Evolutionary conservation across 2,113 vertebrate genomes (phyloP), one percentile per base, ranked within the genome.

Genomic region (Toxostoma redivivum): DNA sequence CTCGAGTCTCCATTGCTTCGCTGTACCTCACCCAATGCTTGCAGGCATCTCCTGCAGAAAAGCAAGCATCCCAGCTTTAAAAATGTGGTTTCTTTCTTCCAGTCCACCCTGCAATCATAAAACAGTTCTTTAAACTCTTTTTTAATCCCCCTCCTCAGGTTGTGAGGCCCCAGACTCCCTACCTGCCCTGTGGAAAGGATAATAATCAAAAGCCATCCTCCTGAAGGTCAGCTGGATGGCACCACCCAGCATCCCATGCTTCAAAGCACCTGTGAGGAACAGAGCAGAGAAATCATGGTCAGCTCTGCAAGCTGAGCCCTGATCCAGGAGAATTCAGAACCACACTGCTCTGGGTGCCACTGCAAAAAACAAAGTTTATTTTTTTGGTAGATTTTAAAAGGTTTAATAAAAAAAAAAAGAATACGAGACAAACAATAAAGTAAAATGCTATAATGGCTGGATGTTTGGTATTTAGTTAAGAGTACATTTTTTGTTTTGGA

Each of bases 191-290:
- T 99, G 99, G 97, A 99, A 98, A 24, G 99, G 99, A 73, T 99
- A 99, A 97, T 99, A 99, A 97, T 99, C 99, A 82, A 99, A 99
- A 14, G 98, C 99, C 97, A 99, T 98, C 90, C 98, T 99, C 94
- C 97, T 98, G 94, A 99, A 99, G 28, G 99, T 99, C 87, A 99
- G 98, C 96, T 99, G 99, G 97, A 99, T 99, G 81, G 99, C 99
- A 61, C 99, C 99, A 30, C 99, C 99, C 67, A 98, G 97, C 73
- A 99, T 98, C 70, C 98, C 97, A 13, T 98, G 97, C 71, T 98
- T 92, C 97, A 98, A 80, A 79, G 97, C 94, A 44, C 98, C 99
- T 99, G 92, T 28, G 33, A 54, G 28, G 88, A 92, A 89, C 58
- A 85, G 77, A 94, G 77, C 44, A 79, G 38, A 80, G 24, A 76